Percentiles rank a stretch among this genome's conserved stretches.
phyloP scores from a whole-genome alignment of 2,888 invertebrate genomes.

The Amitus sp. region DNA sequence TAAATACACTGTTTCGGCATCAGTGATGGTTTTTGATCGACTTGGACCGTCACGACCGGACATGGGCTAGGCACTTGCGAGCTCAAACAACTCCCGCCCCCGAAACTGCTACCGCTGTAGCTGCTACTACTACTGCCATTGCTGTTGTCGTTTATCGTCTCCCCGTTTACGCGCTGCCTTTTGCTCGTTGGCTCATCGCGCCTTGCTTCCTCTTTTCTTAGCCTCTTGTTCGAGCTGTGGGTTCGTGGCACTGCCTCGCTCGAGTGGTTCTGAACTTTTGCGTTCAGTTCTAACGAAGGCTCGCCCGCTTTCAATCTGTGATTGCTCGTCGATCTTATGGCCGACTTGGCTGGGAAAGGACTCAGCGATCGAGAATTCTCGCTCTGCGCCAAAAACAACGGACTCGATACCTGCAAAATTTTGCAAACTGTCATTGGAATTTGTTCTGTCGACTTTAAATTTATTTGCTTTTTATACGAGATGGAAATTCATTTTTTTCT shows the following conservation, averaged over 20 bases:
- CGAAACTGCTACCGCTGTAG: constrained; percentile 25
- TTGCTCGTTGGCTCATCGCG: constrained; percentile 57
- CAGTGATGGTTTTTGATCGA: constrained; percentile 7
- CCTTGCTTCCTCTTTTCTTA: constrained; percentile 66
- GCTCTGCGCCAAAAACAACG: constrained; percentile 62
- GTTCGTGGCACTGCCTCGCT: constrained; percentile 67
- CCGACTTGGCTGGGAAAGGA: constrained; percentile 54
- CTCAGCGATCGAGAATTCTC: constrained; percentile 62
- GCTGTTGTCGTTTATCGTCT: constrained; percentile 59
- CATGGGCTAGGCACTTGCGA: constrained; percentile 68
- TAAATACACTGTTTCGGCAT: neutral
- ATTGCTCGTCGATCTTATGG: constrained; percentile 52
- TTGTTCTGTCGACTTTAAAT: too few species aligned
- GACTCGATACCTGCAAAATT: constrained; percentile 59
- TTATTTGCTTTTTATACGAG: too few species aligned
- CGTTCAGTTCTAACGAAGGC: constrained; percentile 49
- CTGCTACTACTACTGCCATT: constrained; percentile 49
- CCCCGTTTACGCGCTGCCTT: constrained; percentile 67
- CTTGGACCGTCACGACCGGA: constrained; percentile 50
- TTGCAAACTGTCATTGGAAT: too few species aligned
- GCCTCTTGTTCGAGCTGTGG: constrained; percentile 68
- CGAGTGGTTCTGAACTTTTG: constrained; percentile 58
- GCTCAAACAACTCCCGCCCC: constrained; percentile 58
- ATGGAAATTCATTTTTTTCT: too few species aligned
- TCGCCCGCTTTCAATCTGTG: constrained; percentile 49